phyloP scores from a whole-genome alignment of 2,113 vertebrate species.

The Microcebus ravelobensis region DNA sequence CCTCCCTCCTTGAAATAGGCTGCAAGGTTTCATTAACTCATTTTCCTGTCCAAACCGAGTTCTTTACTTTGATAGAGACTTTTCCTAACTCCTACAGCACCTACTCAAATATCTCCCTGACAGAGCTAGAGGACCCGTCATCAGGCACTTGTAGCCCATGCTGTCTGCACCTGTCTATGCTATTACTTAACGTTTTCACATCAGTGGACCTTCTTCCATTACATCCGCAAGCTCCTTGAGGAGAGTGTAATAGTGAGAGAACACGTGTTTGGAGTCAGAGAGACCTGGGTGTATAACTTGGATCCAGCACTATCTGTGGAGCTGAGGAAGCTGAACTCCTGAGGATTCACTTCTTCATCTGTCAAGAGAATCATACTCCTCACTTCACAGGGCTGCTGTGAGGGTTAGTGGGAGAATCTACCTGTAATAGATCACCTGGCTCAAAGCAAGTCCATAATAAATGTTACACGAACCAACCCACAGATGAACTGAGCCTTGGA shows the following conservation, averaged over 20 bases:
- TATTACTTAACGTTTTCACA: not conserved
- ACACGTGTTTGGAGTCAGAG: not conserved
- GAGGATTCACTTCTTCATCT: not conserved
- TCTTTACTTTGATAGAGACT: not conserved
- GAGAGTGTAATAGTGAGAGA: not conserved
- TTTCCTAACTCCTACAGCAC: not conserved
- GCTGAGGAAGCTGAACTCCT: not conserved
- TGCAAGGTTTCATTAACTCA: not conserved
- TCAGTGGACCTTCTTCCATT: not conserved
- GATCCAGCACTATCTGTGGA: not conserved
- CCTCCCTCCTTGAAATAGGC: not conserved
- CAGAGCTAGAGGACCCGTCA: not conserved
- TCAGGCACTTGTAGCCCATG: not conserved
- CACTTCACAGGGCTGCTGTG: not conserved
- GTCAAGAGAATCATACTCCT: not conserved
- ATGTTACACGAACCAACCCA: not conserved
- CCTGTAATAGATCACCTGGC: not conserved
- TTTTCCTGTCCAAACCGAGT: not conserved
- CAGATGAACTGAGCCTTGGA: not conserved
- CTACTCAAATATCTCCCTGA: not conserved
- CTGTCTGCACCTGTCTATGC: not conserved
- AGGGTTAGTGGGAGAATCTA: not conserved
- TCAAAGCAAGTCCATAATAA: not conserved
- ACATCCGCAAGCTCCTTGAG: not conserved
- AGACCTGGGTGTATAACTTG: not conserved